Evolutionary conservation across 2,113 vertebrate species (phyloP).

Genomic region (Macaca mulatta): DNA sequence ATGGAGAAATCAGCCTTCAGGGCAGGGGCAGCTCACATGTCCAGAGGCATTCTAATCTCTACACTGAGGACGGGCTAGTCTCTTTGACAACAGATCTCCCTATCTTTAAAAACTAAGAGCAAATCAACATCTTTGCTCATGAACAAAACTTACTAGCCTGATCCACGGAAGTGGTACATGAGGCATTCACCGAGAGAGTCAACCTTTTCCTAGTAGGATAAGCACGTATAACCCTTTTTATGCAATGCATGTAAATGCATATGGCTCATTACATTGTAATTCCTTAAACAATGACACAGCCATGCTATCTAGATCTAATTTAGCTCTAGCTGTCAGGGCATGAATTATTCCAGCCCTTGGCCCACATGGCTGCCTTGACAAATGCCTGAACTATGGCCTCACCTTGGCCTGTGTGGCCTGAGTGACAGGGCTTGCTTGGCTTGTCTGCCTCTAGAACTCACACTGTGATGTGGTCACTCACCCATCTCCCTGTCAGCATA

Average conservation of each 20-base stretch:
- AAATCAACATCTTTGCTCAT: neutral
- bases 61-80: neutral
- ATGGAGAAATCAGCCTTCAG: neutral
- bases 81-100: neutral
- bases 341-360: slow-evolving; percentile 49
- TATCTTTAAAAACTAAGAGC: neutral
- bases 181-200: neutral
- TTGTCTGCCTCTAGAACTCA: slow-evolving; percentile 58
- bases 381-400: slow-evolving; percentile 31
- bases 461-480: slow-evolving; percentile 56
- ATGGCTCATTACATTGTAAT: slow-evolving; percentile 53
- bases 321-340: slow-evolving; percentile 57
- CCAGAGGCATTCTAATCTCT: neutral
- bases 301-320: slow-evolving; percentile 68
- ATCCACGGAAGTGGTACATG: neutral
- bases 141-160: neutral
- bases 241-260: neutral
- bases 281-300: slow-evolving; percentile 74
- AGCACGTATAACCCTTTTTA: neutral
- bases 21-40: accelerated
- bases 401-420: slow-evolving; percentile 50
- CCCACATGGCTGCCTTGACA: slow-evolving; percentile 52
- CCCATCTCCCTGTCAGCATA: slow-evolving; percentile 37
- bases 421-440: slow-evolving; percentile 29
- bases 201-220: neutral